Evolutionary conservation across 2,113 vertebrate species (phyloP), one percentile per base, ranked within the genome.

Genomic region (Galbula dea): DNA sequence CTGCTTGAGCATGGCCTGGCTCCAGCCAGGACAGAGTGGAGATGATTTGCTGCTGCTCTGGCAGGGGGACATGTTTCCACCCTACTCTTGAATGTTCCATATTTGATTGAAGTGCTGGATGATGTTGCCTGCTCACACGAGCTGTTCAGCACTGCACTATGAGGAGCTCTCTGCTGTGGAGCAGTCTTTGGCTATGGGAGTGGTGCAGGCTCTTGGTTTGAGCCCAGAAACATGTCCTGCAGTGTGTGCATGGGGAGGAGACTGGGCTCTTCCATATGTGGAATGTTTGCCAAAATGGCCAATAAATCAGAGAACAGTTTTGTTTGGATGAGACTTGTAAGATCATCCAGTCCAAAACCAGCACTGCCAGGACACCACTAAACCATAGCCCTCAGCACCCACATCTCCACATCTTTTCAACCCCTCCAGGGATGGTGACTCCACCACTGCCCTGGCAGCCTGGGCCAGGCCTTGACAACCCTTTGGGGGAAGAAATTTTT

Each of bases 1-100:
- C 49, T 61, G 15, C 26, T 46, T 10, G 5, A 66, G 48, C 0
- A 0, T 21, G 46, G n/a, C 76, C 86, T 62, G 39, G 13, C 41
- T 81, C 1, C 3, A 74, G 41, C 32, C 32, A 30, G 46, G 26
- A 45, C 32, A 7, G 17, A 0, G 0, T n/a, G n/a, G 55, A 57
- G 22, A 1, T 19, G 10, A 29, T 68, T 67, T 59, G 20, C 24
- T 74, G 20, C 66, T 6, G 23, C 49, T 83, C 49, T 81, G 61
- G 37, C 85, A 67, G n/a, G 2, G 30, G 39, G 20, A 32, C 0
- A 0, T 3, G 15, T 72, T 91, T 72, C 61, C 14, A 15, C 26
- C 7, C 22, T 43, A 7, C 19, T 78, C 43, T 22, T 76, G 58
- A 41, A 27, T 86, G 74, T 75, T 78, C 79, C 12, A 0, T 46